A percentile compares a stretch with the other conserved stretches of the same genome.
These are phyloP conservation scores for Nothobranchius furzeri DNA, from an alignment of 2,113 vertebrate genomes.

Conservation along the genomic window DNA sequence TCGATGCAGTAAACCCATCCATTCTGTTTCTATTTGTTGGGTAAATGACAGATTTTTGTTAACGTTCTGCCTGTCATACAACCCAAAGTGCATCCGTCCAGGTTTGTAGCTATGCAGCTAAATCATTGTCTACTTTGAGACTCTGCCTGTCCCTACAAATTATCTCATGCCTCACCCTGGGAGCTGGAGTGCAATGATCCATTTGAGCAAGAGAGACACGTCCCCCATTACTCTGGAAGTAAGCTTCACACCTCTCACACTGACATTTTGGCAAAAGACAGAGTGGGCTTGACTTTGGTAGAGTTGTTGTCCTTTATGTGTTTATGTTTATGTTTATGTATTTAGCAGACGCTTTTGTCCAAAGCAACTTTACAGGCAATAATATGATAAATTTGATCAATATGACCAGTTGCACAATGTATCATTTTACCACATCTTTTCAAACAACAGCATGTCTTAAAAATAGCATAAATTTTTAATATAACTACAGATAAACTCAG, in stretches of 20 bases:
- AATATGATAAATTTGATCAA: conserved; percentile 35
- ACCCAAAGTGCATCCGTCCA: conserved; percentile 37
- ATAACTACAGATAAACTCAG: no score
- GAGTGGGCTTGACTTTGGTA: conserved; percentile 21
- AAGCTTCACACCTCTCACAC: conserved; percentile 47
- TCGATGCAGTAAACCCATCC: conserved; percentile 8
- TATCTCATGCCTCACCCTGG: conserved; percentile 56
- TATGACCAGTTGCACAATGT: conserved; percentile 30
- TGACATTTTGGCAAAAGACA: conserved; percentile 34
- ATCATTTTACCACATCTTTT: conserved; percentile 29
- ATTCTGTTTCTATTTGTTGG: conserved; percentile 22
- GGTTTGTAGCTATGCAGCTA: conserved; percentile 34
- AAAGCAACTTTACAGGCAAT: conserved; percentile 31
- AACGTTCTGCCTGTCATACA: conserved; percentile 25
- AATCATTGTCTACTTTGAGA: conserved; percentile 64
- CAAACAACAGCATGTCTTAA: conserved; percentile 8
- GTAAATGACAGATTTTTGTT: conserved; percentile 24
- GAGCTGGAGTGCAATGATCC: conserved; percentile 69
- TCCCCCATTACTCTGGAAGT: conserved; percentile 54
- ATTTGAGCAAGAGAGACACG: conserved; percentile 64
- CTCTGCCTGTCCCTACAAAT: conserved; percentile 65
- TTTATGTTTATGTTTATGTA: no score
- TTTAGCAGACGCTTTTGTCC: no score
- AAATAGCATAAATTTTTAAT: no score
- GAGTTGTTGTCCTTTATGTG: conserved; percentile 32